Conservation (phyloP, 1,140 invertebrate genomes). For the Trypoxylus dichotomus region DNA sequence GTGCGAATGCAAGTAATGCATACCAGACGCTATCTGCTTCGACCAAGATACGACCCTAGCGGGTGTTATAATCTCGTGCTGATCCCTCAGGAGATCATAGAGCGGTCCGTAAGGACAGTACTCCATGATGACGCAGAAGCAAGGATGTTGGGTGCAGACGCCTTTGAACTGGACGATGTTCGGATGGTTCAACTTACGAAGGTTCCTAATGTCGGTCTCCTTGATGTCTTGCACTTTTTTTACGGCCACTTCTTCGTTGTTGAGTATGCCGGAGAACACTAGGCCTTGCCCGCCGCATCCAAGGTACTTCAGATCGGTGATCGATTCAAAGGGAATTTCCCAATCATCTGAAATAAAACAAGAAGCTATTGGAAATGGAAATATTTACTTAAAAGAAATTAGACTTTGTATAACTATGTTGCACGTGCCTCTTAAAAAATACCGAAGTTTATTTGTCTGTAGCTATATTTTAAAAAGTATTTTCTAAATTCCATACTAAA, state of each 20-base stretch:
- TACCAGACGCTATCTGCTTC: constrained; percentile 93
- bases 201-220: constrained; percentile 93
- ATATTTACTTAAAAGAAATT: too few species aligned
- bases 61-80: constrained; percentile 78
- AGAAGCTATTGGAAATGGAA: background rate
- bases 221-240: constrained; percentile 93
- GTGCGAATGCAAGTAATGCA: constrained; percentile 94
- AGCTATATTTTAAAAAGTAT: too few species aligned
- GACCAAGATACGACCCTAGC: constrained; percentile 87
- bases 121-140: constrained; percentile 97
- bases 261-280: constrained; percentile 87
- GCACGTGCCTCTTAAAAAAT: too few species aligned
- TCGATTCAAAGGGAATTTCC: constrained; percentile 94
- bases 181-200: constrained; percentile 92
- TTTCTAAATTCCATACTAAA: too few species aligned
- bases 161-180: constrained; percentile 96
- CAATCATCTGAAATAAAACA: constrained; percentile 68
- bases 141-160: constrained; percentile 77
- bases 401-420: too few species aligned
- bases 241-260: constrained; percentile 87
- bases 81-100: constrained; percentile 81
- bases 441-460: too few species aligned
- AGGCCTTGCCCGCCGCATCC: constrained; percentile 96
- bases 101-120: constrained; percentile 94
- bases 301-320: constrained; percentile 89